These are phyloP conservation scores for Morinoia aosen DNA, from an alignment of 2,888 invertebrate genomes.

Conservation along the genomic window DNA sequence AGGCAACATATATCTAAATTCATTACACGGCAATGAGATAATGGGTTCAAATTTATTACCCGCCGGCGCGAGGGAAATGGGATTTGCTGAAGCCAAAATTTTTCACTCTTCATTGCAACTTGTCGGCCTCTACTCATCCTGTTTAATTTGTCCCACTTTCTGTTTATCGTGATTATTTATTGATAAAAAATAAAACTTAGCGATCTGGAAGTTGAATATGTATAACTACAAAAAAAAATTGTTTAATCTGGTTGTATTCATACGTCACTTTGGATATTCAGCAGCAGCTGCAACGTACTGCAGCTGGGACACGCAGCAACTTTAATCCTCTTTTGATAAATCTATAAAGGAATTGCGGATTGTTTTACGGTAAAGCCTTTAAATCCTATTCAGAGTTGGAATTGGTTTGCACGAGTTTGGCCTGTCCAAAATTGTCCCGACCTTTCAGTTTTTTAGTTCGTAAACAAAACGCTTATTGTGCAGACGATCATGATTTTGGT, in stretches of 20 bases:
- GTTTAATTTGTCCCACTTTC: not conserved
- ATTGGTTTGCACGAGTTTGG: not conserved
- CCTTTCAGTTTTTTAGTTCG: too few relatives aligned
- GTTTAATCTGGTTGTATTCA: not conserved
- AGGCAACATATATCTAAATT: not conserved
- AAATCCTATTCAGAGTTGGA: not conserved
- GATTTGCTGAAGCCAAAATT: not conserved
- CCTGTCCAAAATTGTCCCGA: not conserved
- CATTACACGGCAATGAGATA: not conserved
- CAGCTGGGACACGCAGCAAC: not conserved
- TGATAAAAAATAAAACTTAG: not conserved
- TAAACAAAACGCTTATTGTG: too few relatives aligned
- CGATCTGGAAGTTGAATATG: too few relatives aligned
- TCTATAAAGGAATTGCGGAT: not conserved
- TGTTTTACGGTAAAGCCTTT: not conserved
- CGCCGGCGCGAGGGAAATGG: not conserved
- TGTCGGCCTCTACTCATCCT: not conserved
- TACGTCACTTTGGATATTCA: not conserved
- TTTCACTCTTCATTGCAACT: not conserved
- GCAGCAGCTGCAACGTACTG: not conserved
- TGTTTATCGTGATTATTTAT: not conserved
- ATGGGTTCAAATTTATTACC: not conserved
- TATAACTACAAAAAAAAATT: too few relatives aligned
- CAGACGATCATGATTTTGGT: too few relatives aligned
- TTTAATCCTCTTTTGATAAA: not conserved